A percentile compares a stretch with the other conserved stretches of the same genome.
These are phyloP conservation scores for Gopherus evgoodei DNA, from an alignment of 2,113 vertebrate genomes.

Conservation along the genomic window DNA sequence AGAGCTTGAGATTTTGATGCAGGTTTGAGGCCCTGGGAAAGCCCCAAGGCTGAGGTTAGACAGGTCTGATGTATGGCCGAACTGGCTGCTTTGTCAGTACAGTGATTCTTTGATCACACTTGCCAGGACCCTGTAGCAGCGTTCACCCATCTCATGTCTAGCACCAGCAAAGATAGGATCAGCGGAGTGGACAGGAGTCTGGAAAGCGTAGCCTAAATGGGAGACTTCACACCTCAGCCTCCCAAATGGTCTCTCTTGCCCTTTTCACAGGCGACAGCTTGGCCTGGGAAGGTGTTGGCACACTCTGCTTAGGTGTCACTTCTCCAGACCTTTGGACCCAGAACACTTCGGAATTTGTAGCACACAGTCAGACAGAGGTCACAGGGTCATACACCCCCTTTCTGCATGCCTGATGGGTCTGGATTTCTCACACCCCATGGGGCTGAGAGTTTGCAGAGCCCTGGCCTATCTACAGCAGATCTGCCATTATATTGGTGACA, in stretches of 20 bases:
- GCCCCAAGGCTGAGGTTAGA: background rate
- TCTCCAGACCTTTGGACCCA: background rate
- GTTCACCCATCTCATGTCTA: background rate
- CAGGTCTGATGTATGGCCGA: background rate
- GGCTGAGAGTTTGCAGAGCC: background rate
- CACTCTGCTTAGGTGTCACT: background rate
- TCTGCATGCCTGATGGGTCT: background rate
- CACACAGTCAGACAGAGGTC: background rate
- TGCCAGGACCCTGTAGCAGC: background rate
- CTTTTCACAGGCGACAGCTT: background rate
- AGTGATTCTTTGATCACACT: background rate
- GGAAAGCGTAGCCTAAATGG: background rate
- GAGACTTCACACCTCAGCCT: background rate
- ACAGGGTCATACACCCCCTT: background rate
- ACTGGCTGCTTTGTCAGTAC: background rate
- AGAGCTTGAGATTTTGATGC: background rate
- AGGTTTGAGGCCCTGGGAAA: background rate
- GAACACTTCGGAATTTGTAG: conserved; percentile 26
- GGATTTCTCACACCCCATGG: background rate
- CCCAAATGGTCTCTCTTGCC: background rate
- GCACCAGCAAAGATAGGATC: background rate
- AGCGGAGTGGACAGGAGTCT: background rate
- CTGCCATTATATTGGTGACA: background rate
- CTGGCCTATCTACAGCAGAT: background rate
- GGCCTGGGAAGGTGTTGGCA: background rate